A percentile compares a stretch with the other conserved stretches of the same genome.
Conservation (phyloP, 64 coral and sea anemone genomes). For the Actinia equina region DNA sequence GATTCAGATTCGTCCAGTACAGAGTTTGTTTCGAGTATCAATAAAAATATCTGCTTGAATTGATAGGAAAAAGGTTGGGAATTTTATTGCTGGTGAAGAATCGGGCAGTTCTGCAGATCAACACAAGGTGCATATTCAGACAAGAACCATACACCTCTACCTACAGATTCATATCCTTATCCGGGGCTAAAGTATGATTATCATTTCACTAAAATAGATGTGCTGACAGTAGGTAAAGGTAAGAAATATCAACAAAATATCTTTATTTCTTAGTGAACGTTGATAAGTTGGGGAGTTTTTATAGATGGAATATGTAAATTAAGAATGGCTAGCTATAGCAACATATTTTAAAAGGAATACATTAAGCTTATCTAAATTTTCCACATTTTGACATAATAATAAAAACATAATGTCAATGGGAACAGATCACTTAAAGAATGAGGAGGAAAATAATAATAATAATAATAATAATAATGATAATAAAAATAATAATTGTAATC, state of each 20-base stretch:
- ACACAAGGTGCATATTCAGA: conserved; percentile 28
- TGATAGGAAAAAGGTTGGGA: conserved; percentile 91
- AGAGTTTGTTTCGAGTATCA: background rate
- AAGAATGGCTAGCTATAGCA: too few species aligned
- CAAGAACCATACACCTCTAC: conserved; percentile 63
- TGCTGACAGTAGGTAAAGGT: conserved; percentile 70
- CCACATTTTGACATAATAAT: too few species aligned
- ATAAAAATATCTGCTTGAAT: background rate
- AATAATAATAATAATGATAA: too few species aligned
- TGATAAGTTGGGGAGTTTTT: too few species aligned
- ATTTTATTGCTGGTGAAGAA: conserved; percentile 87
- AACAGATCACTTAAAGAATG: too few species aligned
- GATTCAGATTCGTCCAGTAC: background rate
- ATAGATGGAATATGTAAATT: too few species aligned
- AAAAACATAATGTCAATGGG: too few species aligned
- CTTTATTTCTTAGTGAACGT: background rate
- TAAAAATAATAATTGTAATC: too few species aligned
- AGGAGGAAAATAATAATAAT: too few species aligned
- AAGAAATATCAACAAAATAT: conserved; percentile 6
- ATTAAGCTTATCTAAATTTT: too few species aligned
- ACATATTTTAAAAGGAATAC: too few species aligned
- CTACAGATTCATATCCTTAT: conserved; percentile 67
- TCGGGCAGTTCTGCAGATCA: conserved; percentile 23
- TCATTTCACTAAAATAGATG: conserved; percentile 73
- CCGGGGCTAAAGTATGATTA: conserved; percentile 60